phyloP scores from a whole-genome alignment of 2,797 vertebrate genomes.

The Jordanella pulchra region DNA sequence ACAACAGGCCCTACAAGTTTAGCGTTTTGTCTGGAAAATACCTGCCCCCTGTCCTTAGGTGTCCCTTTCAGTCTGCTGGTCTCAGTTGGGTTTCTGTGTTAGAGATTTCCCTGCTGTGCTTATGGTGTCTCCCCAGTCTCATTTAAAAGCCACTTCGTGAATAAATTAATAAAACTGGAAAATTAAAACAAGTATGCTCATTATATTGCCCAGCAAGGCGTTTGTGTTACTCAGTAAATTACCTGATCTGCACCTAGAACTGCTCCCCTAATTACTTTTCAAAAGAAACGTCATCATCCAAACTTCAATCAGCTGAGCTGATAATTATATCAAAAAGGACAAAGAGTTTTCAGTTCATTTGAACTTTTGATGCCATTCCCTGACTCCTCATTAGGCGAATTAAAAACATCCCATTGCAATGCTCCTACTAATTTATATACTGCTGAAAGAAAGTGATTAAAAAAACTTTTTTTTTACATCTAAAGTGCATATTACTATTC shows the following conservation, averaged over 20 bases:
- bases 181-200: conserved; percentile 55
- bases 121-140: conserved; percentile 16
- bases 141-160: conserved; percentile 64
- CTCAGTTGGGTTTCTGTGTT: conserved; percentile 48
- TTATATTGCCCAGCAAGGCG: conserved; percentile 33
- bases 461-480: background rate
- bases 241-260: conserved; percentile 8
- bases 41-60: conserved; percentile 1
- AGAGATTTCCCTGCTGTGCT: conserved; percentile 40
- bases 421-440: background rate
- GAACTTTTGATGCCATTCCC: background rate
- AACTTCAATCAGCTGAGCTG: conserved; percentile 6
- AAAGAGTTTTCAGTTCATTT: conserved; percentile 5
- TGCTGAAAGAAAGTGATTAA: background rate
- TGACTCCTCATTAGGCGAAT: background rate
- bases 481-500: background rate
- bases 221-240: conserved; percentile 23
- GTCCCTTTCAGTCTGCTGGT: conserved; percentile 4
- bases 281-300: no score
- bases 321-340: background rate
- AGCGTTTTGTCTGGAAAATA: conserved; percentile 15
- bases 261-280: conserved; percentile 5
- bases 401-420: background rate
- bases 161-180: conserved; percentile 65
- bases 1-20: conserved; percentile 6